A percentile compares a stretch with the other conserved stretches of the same genome.
Conservation (phyloP, 2,113 vertebrate species). For the Globicephala melas region DNA sequence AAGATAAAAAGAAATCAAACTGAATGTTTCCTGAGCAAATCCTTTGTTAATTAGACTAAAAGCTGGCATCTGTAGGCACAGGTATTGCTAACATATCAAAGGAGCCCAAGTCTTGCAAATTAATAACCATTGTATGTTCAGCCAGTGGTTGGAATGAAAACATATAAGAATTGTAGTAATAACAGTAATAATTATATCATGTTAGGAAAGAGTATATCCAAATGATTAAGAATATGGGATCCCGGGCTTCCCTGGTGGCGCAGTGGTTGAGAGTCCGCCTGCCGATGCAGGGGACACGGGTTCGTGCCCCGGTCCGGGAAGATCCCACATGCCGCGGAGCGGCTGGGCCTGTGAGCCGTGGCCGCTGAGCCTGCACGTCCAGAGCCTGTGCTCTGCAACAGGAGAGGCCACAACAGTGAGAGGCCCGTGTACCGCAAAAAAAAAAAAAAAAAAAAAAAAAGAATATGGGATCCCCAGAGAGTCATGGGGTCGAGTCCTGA, state of each 20-base stretch:
- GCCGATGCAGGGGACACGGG: no score
- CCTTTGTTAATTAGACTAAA: not conserved
- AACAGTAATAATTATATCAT: no score
- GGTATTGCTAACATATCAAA: not conserved
- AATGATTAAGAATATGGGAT: not conserved
- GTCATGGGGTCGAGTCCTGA: not conserved
- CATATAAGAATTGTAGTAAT: not conserved
- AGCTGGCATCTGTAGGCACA: not conserved
- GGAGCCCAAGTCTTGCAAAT: not conserved
- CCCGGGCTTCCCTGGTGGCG: no score
- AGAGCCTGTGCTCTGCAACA: no score
- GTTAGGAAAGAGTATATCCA: not conserved
- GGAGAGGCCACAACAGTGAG: no score
- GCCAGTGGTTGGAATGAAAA: not conserved
- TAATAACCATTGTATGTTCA: not conserved
- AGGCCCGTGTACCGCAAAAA: no score
- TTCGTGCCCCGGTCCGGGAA: no score
- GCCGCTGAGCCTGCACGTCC: no score
- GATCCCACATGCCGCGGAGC: no score
- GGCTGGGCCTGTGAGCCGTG: no score
- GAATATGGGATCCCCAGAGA: not conserved
- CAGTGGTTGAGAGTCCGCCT: no score
- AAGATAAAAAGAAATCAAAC: not conserved
- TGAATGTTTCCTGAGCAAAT: not conserved
- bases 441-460: not conserved